Percentiles rank a stretch among this genome's conserved stretches.
Evolutionary conservation across 2,113 vertebrate species (phyloP).

Genomic region (Ictidomys tridecemlineatus): DNA sequence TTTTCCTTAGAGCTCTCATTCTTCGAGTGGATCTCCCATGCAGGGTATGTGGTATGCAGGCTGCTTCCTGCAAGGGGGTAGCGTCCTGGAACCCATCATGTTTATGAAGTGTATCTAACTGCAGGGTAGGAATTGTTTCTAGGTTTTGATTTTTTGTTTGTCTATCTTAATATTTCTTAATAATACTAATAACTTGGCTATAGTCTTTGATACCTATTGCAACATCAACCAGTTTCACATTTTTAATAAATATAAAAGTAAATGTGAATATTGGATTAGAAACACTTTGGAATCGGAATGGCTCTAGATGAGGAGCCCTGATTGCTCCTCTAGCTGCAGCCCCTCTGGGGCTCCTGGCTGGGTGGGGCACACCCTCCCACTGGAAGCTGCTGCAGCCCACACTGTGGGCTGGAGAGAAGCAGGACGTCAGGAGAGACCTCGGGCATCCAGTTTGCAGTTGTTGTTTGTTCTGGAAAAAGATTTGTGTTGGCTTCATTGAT

Average conservation of each 20-base stretch:
- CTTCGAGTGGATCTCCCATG: background rate
- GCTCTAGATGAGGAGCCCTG: background rate
- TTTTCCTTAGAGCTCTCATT: background rate
- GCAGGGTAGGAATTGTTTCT: background rate
- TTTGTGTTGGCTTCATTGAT: background rate
- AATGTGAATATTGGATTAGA: constrained; percentile 3
- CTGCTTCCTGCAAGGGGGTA: background rate
- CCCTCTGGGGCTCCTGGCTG: background rate
- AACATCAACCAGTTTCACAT: background rate
- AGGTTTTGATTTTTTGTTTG: background rate
- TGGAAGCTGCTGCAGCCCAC: background rate
- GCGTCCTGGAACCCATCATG: background rate
- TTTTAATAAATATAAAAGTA: constrained; percentile 1
- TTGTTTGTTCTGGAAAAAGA: background rate
- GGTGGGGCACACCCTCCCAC: background rate
- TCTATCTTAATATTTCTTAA: background rate
- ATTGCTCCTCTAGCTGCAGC: background rate
- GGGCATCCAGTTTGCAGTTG: background rate
- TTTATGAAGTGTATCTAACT: background rate
- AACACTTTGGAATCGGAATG: background rate
- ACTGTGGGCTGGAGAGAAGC: background rate
- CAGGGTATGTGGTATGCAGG: background rate
- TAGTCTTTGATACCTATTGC: background rate
- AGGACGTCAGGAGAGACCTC: background rate
- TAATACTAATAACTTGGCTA: background rate